Conservation (phyloP, 2,797 vertebrate genomes). For the Knipowitschia caucasica region DNA sequence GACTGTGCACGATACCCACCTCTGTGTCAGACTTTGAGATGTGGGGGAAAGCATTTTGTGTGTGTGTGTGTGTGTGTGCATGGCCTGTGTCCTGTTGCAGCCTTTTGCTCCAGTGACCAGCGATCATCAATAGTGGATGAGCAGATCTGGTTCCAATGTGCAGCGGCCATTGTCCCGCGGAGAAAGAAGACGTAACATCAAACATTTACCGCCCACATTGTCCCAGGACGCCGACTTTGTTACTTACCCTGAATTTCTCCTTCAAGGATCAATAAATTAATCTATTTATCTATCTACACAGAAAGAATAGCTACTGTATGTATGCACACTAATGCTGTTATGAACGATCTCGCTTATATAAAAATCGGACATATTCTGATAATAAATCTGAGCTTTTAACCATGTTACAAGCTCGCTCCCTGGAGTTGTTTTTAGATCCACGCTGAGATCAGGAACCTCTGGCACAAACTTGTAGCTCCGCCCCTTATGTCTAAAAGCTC, state of each 20-base stretch:
- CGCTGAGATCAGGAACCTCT: too few relatives aligned
- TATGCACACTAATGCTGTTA: background rate
- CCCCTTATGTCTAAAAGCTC: too few relatives aligned
- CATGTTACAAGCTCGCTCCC: too few relatives aligned
- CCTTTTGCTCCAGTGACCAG: slow-evolving; percentile 47
- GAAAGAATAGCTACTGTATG: too few relatives aligned
- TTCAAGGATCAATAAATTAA: too few relatives aligned
- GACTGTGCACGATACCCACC: background rate
- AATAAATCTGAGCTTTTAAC: too few relatives aligned
- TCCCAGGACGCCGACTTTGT: too few relatives aligned
- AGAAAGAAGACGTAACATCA: slow-evolving; percentile 10
- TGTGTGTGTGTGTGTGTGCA: too few relatives aligned
- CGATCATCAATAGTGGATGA: slow-evolving; percentile 54
- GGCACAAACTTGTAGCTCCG: too few relatives aligned
- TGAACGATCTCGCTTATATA: background rate
- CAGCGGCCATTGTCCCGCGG: slow-evolving; percentile 18
- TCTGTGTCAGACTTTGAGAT: background rate
- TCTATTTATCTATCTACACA: too few relatives aligned
- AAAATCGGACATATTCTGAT: background rate
- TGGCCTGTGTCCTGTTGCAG: slow-evolving; percentile 30
- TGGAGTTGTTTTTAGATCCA: too few relatives aligned
- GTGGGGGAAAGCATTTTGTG: slow-evolving; percentile 8
- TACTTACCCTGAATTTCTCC: too few relatives aligned
- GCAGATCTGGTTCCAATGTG: slow-evolving; percentile 43
- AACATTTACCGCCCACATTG: slow-evolving; percentile 15